Conservation (phyloP, 2,888 invertebrate species). For the Drosophila mercatorum region DNA sequence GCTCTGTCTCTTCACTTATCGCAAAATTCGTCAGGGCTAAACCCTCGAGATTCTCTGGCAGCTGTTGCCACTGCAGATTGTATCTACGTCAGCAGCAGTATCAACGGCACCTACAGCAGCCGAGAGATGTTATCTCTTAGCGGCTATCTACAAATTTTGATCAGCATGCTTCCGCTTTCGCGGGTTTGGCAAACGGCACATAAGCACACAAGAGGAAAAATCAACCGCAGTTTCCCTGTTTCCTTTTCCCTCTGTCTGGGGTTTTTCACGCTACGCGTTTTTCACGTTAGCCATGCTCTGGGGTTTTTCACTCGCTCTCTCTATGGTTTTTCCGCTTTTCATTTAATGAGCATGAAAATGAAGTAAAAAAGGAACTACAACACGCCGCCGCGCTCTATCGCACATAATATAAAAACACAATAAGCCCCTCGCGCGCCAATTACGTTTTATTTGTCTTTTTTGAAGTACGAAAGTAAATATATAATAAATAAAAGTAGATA, state of each 20-base stretch:
- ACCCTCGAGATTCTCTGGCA: slow-evolving; percentile 47
- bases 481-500: slow-evolving; percentile 44
- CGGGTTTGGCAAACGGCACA: slow-evolving; percentile 2
- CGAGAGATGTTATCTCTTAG: slow-evolving; percentile 29
- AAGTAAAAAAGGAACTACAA: slow-evolving; percentile 30
- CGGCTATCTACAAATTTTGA: slow-evolving; percentile 55
- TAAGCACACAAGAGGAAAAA: slow-evolving; percentile 17
- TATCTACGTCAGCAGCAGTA: not conserved
- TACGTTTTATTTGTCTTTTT: slow-evolving; percentile 76
- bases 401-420: slow-evolving; percentile 23
- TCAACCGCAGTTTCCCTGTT: slow-evolving; percentile 54
- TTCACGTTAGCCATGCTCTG: slow-evolving; percentile 13
- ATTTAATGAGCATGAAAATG: slow-evolving; percentile 63
- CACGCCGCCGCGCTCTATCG: slow-evolving; percentile 34
- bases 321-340: slow-evolving; percentile 34
- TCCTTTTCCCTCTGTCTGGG: slow-evolving; percentile 19
- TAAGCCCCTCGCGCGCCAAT: slow-evolving; percentile 74
- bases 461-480: slow-evolving; percentile 67
- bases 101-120: slow-evolving; percentile 45
- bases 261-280: slow-evolving; percentile 7
- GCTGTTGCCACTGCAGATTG: slow-evolving; percentile 58
- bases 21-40: slow-evolving; percentile 35
- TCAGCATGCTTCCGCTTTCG: slow-evolving; percentile 56
- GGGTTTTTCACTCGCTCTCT: slow-evolving; percentile 24
- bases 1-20: slow-evolving; percentile 9